phyloP scores from a whole-genome alignment of 2,113 vertebrate species.

The Coracopsis vasa region DNA sequence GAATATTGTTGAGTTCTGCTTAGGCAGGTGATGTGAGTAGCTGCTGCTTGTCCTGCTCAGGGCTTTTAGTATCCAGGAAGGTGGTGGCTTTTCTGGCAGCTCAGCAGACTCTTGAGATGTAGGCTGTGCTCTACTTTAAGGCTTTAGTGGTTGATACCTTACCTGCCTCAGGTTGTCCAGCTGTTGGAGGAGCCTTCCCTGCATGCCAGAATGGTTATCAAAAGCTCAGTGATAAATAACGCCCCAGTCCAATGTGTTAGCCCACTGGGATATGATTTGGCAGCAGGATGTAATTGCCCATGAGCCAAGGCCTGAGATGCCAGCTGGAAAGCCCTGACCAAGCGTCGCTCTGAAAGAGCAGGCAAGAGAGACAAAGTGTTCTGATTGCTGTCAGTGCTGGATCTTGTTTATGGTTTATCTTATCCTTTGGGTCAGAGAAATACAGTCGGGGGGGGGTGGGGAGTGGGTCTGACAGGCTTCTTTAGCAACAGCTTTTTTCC shows the following conservation, averaged over 20 bases:
- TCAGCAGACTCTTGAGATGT: not conserved
- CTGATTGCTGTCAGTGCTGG: not conserved
- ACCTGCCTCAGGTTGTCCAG: not conserved
- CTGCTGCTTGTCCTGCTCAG: not conserved
- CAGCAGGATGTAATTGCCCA: not conserved
- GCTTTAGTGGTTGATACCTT: not conserved
- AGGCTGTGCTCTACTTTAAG: not conserved
- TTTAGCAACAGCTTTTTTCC: not conserved
- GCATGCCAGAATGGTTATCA: not conserved
- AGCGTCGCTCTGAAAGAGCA: not conserved
- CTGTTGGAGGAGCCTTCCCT: not conserved
- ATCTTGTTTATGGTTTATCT: not conserved
- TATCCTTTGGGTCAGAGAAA: not conserved
- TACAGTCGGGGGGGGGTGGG: not conserved
- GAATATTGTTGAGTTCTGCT: not conserved
- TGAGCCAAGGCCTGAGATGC: not conserved
- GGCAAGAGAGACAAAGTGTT: not conserved
- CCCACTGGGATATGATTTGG: not conserved
- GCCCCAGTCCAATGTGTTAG: rapidly evolving
- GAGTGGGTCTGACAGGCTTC: not conserved
- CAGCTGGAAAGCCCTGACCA: not conserved
- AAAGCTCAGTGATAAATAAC: not conserved
- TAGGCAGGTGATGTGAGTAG: not conserved
- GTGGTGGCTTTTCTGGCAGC: not conserved
- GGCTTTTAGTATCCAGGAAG: not conserved